A percentile compares a stretch with the other conserved stretches of the same genome.
Evolutionary conservation across 2,113 vertebrate species (phyloP).

Genomic region (Pao palembangensis): DNA sequence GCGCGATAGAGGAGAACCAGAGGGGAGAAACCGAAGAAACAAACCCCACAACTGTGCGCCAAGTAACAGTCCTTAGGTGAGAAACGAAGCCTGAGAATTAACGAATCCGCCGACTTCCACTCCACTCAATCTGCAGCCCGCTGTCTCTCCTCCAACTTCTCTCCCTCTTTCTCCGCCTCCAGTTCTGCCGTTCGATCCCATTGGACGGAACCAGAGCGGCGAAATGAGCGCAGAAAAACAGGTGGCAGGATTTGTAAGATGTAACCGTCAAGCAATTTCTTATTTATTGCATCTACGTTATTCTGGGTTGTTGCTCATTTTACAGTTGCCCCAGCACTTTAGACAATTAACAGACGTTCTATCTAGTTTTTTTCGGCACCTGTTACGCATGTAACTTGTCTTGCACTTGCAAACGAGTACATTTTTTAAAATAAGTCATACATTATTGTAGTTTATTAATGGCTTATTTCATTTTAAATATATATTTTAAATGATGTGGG

Average conservation of each 20-base stretch:
- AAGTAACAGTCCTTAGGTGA: constrained; percentile 23
- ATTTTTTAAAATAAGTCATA: no score
- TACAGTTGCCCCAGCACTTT: neutral
- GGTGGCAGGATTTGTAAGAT: constrained; percentile 44
- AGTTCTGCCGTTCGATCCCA: constrained; percentile 51
- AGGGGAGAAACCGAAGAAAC: neutral
- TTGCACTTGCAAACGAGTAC: no score
- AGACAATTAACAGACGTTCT: neutral
- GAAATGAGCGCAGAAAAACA: constrained; percentile 52
- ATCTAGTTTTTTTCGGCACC: constrained; percentile 12
- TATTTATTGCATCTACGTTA: constrained; percentile 5
- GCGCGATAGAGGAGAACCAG: neutral
- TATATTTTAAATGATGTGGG: no score
- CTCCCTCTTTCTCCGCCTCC: constrained; percentile 69
- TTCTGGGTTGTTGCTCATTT: constrained; percentile 5
- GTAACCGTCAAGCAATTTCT: constrained; percentile 10
- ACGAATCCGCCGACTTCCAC: constrained; percentile 53
- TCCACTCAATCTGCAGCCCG: constrained; percentile 53
- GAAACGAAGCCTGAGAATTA: constrained; percentile 37
- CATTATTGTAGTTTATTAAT: no score
- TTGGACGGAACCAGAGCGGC: constrained; percentile 62
- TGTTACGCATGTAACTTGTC: constrained; percentile 16
- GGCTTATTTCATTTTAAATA: no score
- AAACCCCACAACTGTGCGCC: constrained; percentile 14
- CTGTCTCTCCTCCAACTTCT: constrained; percentile 73